Conservation (phyloP, 2,888 invertebrate genomes). For the Spodoptera exigua region DNA sequence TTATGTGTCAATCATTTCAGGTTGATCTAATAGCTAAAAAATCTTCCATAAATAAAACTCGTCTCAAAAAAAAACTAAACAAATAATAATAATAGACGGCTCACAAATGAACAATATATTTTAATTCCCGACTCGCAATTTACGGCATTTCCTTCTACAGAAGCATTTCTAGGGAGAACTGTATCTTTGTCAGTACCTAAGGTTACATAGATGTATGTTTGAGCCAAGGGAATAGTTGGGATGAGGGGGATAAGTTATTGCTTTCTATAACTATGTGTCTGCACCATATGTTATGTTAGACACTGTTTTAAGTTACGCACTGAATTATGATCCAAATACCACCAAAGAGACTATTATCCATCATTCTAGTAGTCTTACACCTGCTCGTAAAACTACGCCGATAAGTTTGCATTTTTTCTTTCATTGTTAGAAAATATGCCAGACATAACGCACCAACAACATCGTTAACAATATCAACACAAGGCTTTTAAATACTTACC, state of each 20-base stretch:
- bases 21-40: too few species aligned
- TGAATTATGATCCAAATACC: constrained; percentile 55
- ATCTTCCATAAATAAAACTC: too few species aligned
- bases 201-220: constrained; percentile 81
- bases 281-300: constrained; percentile 85
- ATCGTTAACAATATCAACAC: constrained; percentile 29
- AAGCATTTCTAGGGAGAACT: constrained; percentile 38
- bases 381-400: constrained; percentile 7
- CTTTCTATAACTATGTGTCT: constrained; percentile 87
- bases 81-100: too few species aligned
- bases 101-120: too few species aligned
- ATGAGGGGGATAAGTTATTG: constrained; percentile 87
- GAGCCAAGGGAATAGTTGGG: constrained; percentile 87
- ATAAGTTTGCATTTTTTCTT: too few species aligned
- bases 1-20: too few species aligned
- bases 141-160: background rate
- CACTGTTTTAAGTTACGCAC: constrained; percentile 81
- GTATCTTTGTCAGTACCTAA: constrained; percentile 59
- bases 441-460: too few species aligned
- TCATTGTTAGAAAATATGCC: too few species aligned
- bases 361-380: constrained; percentile 42
- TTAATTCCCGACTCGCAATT: background rate
- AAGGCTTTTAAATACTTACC: constrained; percentile 46
- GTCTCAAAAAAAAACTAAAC: too few species aligned
- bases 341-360: constrained; percentile 48